Evolutionary conservation across 2,797 vertebrate species (phyloP).

Genomic region (Neoniphon sammara): DNA sequence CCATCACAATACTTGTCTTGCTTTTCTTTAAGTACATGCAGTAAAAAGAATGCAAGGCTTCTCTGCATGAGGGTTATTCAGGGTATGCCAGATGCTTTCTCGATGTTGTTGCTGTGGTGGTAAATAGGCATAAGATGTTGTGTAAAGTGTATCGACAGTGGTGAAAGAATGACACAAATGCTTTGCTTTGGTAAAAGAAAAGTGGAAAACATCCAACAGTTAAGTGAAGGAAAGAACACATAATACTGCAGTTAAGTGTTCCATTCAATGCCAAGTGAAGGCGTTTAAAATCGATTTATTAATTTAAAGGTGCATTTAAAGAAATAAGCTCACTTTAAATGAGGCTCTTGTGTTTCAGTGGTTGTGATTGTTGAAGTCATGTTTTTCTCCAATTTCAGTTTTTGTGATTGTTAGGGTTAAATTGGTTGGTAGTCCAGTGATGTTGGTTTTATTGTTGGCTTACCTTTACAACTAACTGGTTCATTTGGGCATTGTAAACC

Average conservation of each 20-base stretch:
- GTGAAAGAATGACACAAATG: conserved; percentile 44
- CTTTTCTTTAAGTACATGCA: conserved; percentile 27
- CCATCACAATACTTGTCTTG: conserved; percentile 37
- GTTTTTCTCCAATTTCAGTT: no score
- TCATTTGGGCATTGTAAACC: no score
- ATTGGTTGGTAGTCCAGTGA: no score
- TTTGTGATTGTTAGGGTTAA: no score
- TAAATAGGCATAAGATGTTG: conserved; percentile 20
- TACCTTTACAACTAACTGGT: no score
- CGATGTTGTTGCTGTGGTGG: conserved; percentile 8
- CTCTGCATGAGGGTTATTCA: conserved; percentile 55
- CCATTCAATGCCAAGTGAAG: not conserved
- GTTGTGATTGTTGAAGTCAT: no score
- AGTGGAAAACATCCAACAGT: not conserved
- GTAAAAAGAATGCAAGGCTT: conserved; percentile 18
- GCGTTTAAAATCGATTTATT: no score
- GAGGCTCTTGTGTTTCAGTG: no score
- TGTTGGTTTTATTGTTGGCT: no score
- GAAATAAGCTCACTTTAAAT: no score
- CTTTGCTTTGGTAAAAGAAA: conserved; percentile 26
- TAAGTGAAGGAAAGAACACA: conserved; percentile 1
- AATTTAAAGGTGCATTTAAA: no score
- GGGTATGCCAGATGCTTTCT: conserved; percentile 36
- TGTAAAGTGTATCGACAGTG: conserved; percentile 26
- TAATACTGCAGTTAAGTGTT: not conserved